A percentile compares a stretch with the other conserved stretches of the same genome.
phyloP scores from a whole-genome alignment of 2,888 invertebrate genomes.

The Ernsta delagoae region DNA sequence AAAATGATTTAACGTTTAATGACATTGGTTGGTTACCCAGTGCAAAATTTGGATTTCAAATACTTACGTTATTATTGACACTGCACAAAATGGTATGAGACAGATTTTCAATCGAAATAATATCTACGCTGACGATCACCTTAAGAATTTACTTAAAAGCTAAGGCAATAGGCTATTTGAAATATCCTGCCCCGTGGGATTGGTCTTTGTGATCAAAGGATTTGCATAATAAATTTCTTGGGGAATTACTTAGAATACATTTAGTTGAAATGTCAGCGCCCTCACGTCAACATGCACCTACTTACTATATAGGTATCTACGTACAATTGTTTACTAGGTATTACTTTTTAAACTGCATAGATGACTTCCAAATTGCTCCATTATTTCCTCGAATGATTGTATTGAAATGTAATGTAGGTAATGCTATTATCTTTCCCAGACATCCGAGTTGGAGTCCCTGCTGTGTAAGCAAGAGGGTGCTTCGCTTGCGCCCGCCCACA shows the following conservation, averaged over 20 bases:
- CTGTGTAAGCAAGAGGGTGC: constrained; percentile 91
- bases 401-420: no score
- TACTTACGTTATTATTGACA: constrained; percentile 24
- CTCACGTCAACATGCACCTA: constrained; percentile 49
- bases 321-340: no score
- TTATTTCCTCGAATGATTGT: no score
- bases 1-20: background rate
- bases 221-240: constrained; percentile 50
- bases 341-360: background rate
- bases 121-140: constrained; percentile 45
- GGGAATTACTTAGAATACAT: constrained; percentile 46
- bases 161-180: constrained; percentile 44
- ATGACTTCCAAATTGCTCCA: background rate
- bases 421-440: constrained; percentile 77
- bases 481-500: constrained; percentile 85
- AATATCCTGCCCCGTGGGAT: constrained; percentile 48
- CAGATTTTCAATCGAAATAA: constrained; percentile 44
- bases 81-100: constrained; percentile 33
- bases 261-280: constrained; percentile 39
- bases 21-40: background rate
- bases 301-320: background rate
- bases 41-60: no score
- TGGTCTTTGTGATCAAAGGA: constrained; percentile 48
- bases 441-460: constrained; percentile 92
- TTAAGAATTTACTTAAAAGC: constrained; percentile 44